Conservation (phyloP, 2,888 invertebrate species). For the Drosophila histrio region DNA sequence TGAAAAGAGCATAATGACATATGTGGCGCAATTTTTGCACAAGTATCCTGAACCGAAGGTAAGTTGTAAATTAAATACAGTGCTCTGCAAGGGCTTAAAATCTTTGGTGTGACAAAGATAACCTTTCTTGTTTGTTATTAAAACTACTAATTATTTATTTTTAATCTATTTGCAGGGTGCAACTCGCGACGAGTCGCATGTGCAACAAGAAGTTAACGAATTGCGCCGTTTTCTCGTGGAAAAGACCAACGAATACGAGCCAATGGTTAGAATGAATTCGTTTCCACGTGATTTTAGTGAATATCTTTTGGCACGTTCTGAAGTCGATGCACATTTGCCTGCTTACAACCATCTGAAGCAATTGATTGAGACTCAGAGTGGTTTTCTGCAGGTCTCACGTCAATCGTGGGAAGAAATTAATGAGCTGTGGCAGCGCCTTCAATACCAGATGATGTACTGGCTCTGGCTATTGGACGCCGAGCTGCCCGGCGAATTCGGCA, state of each 20-base stretch:
- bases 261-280: constrained; percentile 90
- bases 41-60: constrained; percentile 95
- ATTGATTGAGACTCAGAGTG: constrained; percentile 90
- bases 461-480: constrained; percentile 94
- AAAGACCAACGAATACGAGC: constrained; percentile 90
- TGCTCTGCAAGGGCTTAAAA: too few species aligned
- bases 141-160: too few species aligned
- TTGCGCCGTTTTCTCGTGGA: constrained; percentile 93
- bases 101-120: too few species aligned
- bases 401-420: constrained; percentile 94
- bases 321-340: constrained; percentile 89
- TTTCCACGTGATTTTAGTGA: constrained; percentile 92
- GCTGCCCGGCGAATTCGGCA: constrained; percentile 93
- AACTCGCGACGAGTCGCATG: constrained; percentile 90
- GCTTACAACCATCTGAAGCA: constrained; percentile 91
- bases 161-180: constrained; percentile 85
- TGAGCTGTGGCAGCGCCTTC: constrained; percentile 91
- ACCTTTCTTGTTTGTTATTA: too few species aligned
- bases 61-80: constrained; percentile 41
- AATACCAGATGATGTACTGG: constrained; percentile 92
- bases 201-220: constrained; percentile 92
- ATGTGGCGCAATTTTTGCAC: constrained; percentile 98
- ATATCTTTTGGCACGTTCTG: constrained; percentile 90
- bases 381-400: constrained; percentile 91
- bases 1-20: constrained; percentile 99